Base-by-base conservation (phyloP, 2,797 vertebrate genomes). In the Phoxinus dragarum region DNA sequence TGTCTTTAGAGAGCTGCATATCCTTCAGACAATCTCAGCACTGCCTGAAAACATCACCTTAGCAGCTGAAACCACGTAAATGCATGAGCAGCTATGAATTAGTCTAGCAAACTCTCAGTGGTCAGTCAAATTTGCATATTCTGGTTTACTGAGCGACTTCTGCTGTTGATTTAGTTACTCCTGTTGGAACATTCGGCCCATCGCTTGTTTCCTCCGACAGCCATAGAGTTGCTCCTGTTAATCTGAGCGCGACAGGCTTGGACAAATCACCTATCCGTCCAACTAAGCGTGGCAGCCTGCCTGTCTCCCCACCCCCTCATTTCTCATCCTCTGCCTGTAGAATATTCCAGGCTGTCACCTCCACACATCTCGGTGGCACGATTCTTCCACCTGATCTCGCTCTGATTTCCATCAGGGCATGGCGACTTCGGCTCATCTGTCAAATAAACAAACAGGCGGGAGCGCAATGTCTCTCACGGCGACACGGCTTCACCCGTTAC, bases 351-450 rank as follows among this genome's bases (percentile, higher is more conserved):
- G 49, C 42, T 79, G 82, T 88, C 86, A 88, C 64, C 59, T 85
- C 54, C 40, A 66, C 74, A 67, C 68, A 59, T 68, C 86, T 89
- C 81, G 6, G 69, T 68, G 86, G 87, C 81, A 76, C 44, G 86
- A 81, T 88, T 88, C 84, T 80, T 74, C 80, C 17, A 44, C 78
- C 80, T 82, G 87, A 84, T 84, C 69, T 66, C 69, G 52, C 89
- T 89, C 76, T 64, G 52, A 79, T 91, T 91, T 89, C 87, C 86
- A 86, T 86, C 78, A 82, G 86, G 86, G 86, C 88, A 86, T 90
- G 89, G 91, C 89, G 88, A 88, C 76, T 7, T 38, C 6, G 77
- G 84, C 89, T 92, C 88, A 89, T 90, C 91, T 90, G 90, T 92
- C 93, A 91, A 77, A 81, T 90, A 90, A 88, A 89, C 90, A 92